Percentiles rank a stretch among this genome's conserved stretches.
Evolutionary conservation across 2,888 invertebrate genomes (phyloP).

Genomic region (Drosophila crucigera): DNA sequence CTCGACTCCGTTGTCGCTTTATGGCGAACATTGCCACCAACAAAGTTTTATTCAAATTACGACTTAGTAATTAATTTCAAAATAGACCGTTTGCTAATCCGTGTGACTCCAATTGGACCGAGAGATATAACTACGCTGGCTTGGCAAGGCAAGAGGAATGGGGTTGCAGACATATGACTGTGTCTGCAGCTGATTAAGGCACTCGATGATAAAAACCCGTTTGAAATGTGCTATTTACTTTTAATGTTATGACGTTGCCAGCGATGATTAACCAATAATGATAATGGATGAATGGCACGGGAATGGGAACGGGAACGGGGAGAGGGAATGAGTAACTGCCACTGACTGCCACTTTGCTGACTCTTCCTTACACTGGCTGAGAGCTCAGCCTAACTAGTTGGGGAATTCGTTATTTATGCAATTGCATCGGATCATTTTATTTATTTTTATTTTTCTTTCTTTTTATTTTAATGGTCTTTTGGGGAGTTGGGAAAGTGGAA

Average conservation of each 20-base stretch:
- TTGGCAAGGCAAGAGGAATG: neutral
- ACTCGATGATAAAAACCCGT: constrained; percentile 63
- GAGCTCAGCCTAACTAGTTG: constrained; percentile 53
- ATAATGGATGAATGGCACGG: constrained; percentile 48
- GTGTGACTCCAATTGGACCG: constrained; percentile 60
- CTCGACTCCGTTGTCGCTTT: constrained; percentile 12
- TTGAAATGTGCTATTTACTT: constrained; percentile 71
- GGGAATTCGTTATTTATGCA: constrained; percentile 48
- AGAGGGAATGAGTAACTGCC: neutral
- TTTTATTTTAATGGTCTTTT: constrained; percentile 46
- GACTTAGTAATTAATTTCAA: constrained; percentile 75
- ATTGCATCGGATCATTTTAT: constrained; percentile 49
- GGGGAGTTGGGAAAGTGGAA: constrained; percentile 41
- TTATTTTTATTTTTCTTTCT: neutral
- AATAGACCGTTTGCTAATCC: constrained; percentile 60
- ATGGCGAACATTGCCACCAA: constrained; percentile 54
- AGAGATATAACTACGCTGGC: constrained; percentile 16
- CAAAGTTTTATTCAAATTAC: constrained; percentile 77
- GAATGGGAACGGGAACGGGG: neutral
- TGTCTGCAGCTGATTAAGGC: constrained; percentile 58
- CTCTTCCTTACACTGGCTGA: constrained; percentile 31
- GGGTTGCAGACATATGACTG: constrained; percentile 15
- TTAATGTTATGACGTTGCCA: constrained; percentile 60
- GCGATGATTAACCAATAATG: constrained; percentile 75
- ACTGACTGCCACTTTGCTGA: constrained; percentile 27